A percentile compares a stretch with the other conserved stretches of the same genome.
These are phyloP conservation scores for Galemys pyrenaicus DNA, from an alignment of 2,113 vertebrate species.

Conservation along the genomic window DNA sequence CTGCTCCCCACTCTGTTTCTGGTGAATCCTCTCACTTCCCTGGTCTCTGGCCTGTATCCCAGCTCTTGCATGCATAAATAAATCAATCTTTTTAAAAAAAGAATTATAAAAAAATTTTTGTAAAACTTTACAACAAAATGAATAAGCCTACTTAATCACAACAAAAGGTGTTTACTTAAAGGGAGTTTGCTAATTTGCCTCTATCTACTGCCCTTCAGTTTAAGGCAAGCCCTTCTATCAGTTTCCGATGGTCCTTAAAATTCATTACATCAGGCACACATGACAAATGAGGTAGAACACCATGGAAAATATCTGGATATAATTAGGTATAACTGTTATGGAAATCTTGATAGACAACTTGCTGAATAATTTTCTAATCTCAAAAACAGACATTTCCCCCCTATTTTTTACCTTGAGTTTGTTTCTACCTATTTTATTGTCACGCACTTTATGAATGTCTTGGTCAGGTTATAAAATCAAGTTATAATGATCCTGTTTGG, in stretches of 20 bases:
- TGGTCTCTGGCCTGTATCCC: too few species aligned
- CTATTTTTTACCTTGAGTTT: slow-evolving; percentile 17
- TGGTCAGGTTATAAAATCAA: slow-evolving; percentile 56
- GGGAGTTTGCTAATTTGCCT: neutral
- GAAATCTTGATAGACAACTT: neutral
- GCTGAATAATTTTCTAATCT: neutral
- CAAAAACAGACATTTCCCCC: neutral
- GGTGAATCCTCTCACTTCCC: too few species aligned
- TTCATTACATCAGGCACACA: neutral
- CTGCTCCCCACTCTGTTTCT: too few species aligned
- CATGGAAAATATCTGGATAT: neutral
- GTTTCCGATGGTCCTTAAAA: neutral
- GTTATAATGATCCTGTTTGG: neutral
- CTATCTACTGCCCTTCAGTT: neutral
- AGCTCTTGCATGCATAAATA: too few species aligned
- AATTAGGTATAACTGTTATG: neutral
- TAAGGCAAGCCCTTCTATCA: neutral
- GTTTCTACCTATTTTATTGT: slow-evolving; percentile 42
- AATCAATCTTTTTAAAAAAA: too few species aligned
- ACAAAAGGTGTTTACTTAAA: neutral
- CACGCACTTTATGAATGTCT: slow-evolving; percentile 43
- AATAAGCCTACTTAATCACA: slow-evolving; percentile 7
- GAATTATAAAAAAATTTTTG: neutral
- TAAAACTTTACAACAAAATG: neutral
- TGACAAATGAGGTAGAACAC: neutral